Base-by-base conservation (phyloP, 2,888 invertebrate species). In the Torymus aiolomorphi region DNA sequence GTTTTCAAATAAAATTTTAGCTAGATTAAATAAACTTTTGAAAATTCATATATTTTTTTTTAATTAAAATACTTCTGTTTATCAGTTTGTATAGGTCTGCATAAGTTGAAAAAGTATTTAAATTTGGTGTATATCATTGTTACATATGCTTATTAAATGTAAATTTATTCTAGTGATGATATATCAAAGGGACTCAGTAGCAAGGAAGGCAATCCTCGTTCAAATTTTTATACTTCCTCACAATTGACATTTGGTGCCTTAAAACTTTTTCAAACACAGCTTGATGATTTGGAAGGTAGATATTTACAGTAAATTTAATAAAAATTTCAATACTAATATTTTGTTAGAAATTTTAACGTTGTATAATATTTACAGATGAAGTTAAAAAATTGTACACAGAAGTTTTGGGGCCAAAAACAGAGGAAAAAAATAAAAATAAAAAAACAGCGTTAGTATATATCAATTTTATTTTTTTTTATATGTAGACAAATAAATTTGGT, bases 161-260 rank as follows among this genome's bases (percentile, higher is more conserved):
- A 8, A 42, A 42, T 42, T 42, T 42, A 8, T 42, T 42, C 16
- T 14, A 75, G 75, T 61, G 16, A 52, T 24, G 67, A 67, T 75
- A 75, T 75, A 20, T 2, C 61, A 13, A 18, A 61, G 4, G 51
- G 51, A 18, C 18, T 67, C 2, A 13, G 4, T 31, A 51, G 67
- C 52, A 14, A 24, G 8, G 18, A 61, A 18, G 10, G 1, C 14
- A 49, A 24, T 20, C 59, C 51, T 14, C 67, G 51, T n/a, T 66
- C 49, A 51, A 66, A 59, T 66, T 59, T 67, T 66, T 61, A 67
- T 10, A 52, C 61, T 11, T 52, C 75, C 18, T 75, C 51, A 18
- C 59, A 67, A 4, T 13, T 67, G 1, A 1, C n/a, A 59, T 51
- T 31, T 61, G 75, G 75, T 11, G 52, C 52, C 18, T 16, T 75